Evolutionary conservation across 2,797 vertebrate genomes (phyloP).

Genomic region (Sandelia bainsii): DNA sequence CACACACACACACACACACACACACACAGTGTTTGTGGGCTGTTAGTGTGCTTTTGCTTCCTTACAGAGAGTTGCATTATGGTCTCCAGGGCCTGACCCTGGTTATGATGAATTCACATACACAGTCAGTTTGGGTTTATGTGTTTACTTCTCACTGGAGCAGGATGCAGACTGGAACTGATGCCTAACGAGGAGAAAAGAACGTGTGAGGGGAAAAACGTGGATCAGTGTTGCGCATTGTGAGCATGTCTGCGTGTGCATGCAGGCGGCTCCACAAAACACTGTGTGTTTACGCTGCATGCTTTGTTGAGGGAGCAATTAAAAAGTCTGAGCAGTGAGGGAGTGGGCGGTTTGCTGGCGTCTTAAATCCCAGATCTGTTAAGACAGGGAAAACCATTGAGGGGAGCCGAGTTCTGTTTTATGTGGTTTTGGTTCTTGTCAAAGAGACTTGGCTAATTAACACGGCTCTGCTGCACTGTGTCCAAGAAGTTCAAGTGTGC

Average conservation of each 20-base stretch:
- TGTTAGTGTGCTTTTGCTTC: conserved; percentile 9
- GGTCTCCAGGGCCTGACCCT: conserved; percentile 25
- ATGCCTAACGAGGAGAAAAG: conserved; percentile 28
- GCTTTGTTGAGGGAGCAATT: conserved; percentile 61
- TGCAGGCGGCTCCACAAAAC: conserved; percentile 1
- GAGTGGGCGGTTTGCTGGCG: conserved; percentile 26
- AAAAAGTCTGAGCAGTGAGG: conserved; percentile 37
- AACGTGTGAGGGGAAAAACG: not conserved
- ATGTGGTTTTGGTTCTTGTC: conserved; percentile 57
- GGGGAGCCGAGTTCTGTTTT: conserved; percentile 31
- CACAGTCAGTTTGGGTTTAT: conserved; percentile 6
- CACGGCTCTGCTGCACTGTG: conserved; percentile 17
- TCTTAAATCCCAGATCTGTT: conserved; percentile 49
- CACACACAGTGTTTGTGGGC: conserved; percentile 6
- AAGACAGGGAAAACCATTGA: conserved; percentile 39
- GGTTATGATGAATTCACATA: conserved; percentile 23
- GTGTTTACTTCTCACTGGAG: conserved; percentile 23
- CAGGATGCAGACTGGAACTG: conserved; percentile 30
- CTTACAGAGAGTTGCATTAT: conserved; percentile 20
- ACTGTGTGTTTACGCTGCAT: conserved; percentile 26
- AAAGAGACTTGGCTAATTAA: conserved; percentile 60
- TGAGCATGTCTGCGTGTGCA: conserved; percentile 7
- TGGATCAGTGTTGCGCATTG: conserved; percentile 11
- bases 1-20: no score
- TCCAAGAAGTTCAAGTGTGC: not conserved